phyloP scores from a whole-genome alignment of 2,888 invertebrate genomes.

The Geophilus truncorum region DNA sequence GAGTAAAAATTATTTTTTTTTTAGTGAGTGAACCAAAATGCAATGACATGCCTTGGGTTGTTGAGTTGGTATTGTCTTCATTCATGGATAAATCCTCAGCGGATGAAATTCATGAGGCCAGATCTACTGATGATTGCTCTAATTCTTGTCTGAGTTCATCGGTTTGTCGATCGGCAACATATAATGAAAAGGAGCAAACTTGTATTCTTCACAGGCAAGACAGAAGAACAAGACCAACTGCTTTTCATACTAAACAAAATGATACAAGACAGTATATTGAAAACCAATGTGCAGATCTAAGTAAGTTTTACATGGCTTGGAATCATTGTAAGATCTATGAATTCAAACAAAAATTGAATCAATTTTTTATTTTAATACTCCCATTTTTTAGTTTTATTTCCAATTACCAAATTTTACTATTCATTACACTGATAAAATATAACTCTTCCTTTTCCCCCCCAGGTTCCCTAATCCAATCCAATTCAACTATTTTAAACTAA shows the following conservation, averaged over 20 bases:
- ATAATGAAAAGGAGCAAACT: neutral
- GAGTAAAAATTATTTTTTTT: neutral
- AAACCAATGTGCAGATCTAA: neutral
- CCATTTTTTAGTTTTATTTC: too few species aligned
- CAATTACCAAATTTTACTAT: too few species aligned
- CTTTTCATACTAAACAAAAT: neutral
- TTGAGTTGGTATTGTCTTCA: neutral
- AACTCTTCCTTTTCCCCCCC: too few species aligned
- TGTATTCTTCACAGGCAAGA: neutral
- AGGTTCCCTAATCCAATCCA: too few species aligned
- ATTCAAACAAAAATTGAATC: too few species aligned
- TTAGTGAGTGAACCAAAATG: neutral
- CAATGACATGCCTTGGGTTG: neutral
- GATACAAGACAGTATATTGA: neutral
- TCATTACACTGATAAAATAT: too few species aligned
- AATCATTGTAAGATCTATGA: too few species aligned
- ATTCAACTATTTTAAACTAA: too few species aligned
- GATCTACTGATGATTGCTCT: neutral
- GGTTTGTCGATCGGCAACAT: neutral
- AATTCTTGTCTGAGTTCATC: neutral
- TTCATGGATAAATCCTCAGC: neutral
- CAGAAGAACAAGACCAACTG: neutral
- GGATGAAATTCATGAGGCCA: neutral
- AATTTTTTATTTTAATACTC: neutral
- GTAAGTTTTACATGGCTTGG: neutral